These are phyloP conservation scores for Parelbella ahira DNA, from an alignment of 2,888 invertebrate genomes.

Conservation along the genomic window DNA sequence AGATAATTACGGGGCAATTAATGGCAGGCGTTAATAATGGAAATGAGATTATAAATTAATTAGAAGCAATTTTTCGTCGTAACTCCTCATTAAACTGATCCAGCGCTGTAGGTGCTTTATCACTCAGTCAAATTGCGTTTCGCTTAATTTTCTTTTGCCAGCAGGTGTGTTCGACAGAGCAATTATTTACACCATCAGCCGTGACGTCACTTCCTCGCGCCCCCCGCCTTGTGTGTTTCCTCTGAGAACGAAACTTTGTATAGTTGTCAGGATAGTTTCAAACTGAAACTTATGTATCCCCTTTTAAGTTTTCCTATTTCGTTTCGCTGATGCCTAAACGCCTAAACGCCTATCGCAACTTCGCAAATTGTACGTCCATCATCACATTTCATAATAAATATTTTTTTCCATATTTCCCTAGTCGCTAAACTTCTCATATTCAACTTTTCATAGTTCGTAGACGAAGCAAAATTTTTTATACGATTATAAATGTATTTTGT, in stretches of 20 bases:
- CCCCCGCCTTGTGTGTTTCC: slow-evolving; percentile 44
- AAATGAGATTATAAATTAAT: slow-evolving; percentile 61
- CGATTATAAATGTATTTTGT: slow-evolving; percentile 2
- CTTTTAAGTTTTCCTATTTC: slow-evolving; percentile 42
- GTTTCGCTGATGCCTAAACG: slow-evolving; percentile 32
- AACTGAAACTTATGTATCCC: slow-evolving; percentile 49
- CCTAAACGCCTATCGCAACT: slow-evolving; percentile 44
- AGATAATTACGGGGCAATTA: slow-evolving; percentile 48
- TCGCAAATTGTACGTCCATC: slow-evolving; percentile 32
- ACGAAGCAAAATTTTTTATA: background rate
- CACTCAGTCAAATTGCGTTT: slow-evolving; percentile 80
- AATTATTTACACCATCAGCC: slow-evolving; percentile 77
- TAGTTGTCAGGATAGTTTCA: slow-evolving; percentile 62
- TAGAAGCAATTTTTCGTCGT: slow-evolving; percentile 70
- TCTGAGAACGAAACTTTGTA: slow-evolving; percentile 53
- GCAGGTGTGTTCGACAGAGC: slow-evolving; percentile 81
- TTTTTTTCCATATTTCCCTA: slow-evolving; percentile 7
- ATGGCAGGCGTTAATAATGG: slow-evolving; percentile 51
- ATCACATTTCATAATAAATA: slow-evolving; percentile 23
- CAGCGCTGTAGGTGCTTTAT: slow-evolving; percentile 69
- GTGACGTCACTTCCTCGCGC: slow-evolving; percentile 61
- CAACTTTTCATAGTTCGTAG: slow-evolving; percentile 5
- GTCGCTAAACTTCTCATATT: slow-evolving; percentile 8
- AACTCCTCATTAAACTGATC: slow-evolving; percentile 77
- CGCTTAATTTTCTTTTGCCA: slow-evolving; percentile 79